These are phyloP conservation scores for Calliopum simillimum DNA, from an alignment of 2,888 invertebrate genomes.

Conservation along the genomic window DNA sequence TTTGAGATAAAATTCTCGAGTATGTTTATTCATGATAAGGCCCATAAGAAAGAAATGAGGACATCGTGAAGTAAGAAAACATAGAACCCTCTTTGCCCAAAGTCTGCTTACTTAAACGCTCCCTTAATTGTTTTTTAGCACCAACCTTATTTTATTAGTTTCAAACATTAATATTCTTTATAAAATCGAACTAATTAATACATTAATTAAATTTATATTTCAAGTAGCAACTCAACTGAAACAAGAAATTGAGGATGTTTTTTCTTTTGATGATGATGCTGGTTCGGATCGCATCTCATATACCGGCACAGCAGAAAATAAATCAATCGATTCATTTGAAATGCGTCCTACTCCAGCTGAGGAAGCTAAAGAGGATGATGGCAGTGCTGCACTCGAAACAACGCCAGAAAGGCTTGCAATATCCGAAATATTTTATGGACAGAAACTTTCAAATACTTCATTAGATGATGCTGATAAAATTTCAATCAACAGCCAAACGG, in stretches of 20 bases:
- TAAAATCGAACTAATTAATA: too few relatives aligned
- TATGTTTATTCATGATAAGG: too few relatives aligned
- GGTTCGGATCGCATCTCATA: constrained; percentile 55
- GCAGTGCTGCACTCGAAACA: constrained; percentile 62
- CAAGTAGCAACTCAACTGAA: constrained; percentile 47
- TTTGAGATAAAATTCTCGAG: too few relatives aligned
- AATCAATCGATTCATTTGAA: constrained; percentile 67
- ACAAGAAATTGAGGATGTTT: constrained; percentile 72
- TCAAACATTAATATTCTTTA: too few relatives aligned
- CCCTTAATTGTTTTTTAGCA: too few relatives aligned
- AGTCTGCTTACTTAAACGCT: too few relatives aligned
- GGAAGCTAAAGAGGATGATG: constrained; percentile 69
- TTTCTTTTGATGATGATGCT: constrained; percentile 74
- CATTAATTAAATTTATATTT: too few relatives aligned
- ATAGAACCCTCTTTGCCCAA: too few relatives aligned
- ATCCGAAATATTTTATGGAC: constrained; percentile 68
- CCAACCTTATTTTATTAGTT: too few relatives aligned
- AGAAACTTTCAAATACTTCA: constrained; percentile 59
- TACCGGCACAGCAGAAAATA: constrained; percentile 59
- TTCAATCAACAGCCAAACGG: constrained; percentile 58
- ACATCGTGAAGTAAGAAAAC: too few relatives aligned
- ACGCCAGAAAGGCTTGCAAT: constrained; percentile 69
- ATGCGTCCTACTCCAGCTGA: constrained; percentile 69
- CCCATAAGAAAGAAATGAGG: too few relatives aligned
- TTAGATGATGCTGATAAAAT: constrained; percentile 62